phyloP scores from a whole-genome alignment of 1,140 invertebrate genomes.

The Heliconius eleuchia region DNA sequence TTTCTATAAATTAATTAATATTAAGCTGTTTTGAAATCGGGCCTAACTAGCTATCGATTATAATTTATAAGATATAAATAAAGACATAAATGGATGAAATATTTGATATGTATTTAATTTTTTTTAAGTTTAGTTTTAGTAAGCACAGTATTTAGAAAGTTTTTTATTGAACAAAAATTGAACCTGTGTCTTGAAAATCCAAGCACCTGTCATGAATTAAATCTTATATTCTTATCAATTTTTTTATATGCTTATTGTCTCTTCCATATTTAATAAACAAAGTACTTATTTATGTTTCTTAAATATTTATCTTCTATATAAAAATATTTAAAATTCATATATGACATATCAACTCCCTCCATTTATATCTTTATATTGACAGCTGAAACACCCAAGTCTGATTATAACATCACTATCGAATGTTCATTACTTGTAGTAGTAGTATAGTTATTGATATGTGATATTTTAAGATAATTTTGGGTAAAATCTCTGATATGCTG shows the following conservation, averaged over 20 bases:
- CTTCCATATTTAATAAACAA: background rate
- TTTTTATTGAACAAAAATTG: too few relatives aligned
- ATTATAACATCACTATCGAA: slow-evolving; percentile 41
- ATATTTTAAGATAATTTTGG: slow-evolving; percentile 74
- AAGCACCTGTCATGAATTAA: too few relatives aligned
- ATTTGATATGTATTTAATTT: too few relatives aligned
- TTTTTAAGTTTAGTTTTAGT: too few relatives aligned
- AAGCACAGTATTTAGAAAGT: too few relatives aligned
- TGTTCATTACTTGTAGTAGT: slow-evolving; percentile 48
- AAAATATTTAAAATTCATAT: background rate
- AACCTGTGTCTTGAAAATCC: too few relatives aligned
- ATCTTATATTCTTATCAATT: too few relatives aligned
- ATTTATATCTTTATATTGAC: background rate
- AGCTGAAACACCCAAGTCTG: slow-evolving; percentile 40
- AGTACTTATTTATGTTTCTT: too few relatives aligned
- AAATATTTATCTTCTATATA: too few relatives aligned
- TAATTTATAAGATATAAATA: slow-evolving; percentile 16
- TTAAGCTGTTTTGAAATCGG: slow-evolving; percentile 19
- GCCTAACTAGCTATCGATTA: slow-evolving; percentile 21
- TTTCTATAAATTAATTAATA: slow-evolving; percentile 24
- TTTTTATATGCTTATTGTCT: background rate
- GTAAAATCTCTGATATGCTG: slow-evolving; percentile 15
- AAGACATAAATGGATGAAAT: background rate
- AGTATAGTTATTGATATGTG: slow-evolving; percentile 76
- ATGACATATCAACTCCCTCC: background rate